These are phyloP conservation scores for Tetraodon nigroviridis DNA, from an alignment of 2,113 vertebrate genomes.

Conservation along the genomic window DNA sequence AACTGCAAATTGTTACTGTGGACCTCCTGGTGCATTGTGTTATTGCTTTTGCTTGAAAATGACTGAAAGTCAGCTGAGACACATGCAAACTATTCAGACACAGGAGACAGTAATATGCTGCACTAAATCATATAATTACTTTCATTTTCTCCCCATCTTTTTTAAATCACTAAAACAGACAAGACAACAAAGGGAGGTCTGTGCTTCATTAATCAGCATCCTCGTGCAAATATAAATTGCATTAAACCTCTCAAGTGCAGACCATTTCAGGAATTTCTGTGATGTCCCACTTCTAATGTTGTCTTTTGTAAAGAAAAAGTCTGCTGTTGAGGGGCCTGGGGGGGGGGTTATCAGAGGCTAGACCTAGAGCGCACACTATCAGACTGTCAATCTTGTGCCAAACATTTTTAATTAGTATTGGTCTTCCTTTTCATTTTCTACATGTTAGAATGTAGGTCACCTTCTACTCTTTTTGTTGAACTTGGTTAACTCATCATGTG, in stretches of 20 bases:
- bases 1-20: constrained; percentile 68
- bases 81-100: constrained; percentile 28
- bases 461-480: too few relatives aligned
- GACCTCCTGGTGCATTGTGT: constrained; percentile 59
- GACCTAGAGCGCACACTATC: too few relatives aligned
- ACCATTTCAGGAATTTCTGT: constrained; percentile 10
- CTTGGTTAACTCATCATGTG: too few relatives aligned
- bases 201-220: too few relatives aligned
- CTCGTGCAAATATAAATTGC: not conserved
- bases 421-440: too few relatives aligned
- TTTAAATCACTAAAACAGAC: not conserved
- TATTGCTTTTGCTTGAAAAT: constrained; percentile 55
- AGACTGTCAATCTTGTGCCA: too few relatives aligned
- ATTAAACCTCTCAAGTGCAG: not conserved
- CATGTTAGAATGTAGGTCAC: too few relatives aligned
- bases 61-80: constrained; percentile 45
- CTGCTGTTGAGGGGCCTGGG: too few relatives aligned
- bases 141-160: not conserved
- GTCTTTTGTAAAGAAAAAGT: too few relatives aligned
- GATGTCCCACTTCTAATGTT: constrained; percentile 1
- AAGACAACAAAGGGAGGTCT: too few relatives aligned
- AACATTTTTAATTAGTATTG: too few relatives aligned
- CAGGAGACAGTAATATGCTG: constrained; percentile 7
- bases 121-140: constrained; percentile 9
- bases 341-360: too few relatives aligned